Evolutionary conservation across 2,113 vertebrate genomes (phyloP).

Genomic region (Salminus brasiliensis): DNA sequence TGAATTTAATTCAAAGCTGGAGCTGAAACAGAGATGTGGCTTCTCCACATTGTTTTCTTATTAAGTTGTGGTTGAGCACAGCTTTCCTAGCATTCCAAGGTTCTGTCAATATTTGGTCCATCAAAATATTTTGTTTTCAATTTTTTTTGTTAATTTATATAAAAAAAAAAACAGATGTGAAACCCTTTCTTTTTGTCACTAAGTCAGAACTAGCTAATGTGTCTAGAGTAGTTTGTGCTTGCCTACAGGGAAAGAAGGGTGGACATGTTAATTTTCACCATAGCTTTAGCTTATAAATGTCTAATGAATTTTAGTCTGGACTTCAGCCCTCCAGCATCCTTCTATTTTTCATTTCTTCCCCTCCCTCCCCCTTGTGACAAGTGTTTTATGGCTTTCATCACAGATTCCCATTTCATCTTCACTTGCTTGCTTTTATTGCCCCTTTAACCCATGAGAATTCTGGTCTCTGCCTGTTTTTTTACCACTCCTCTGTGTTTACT

Average conservation of each 20-base stretch:
- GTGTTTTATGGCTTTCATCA: slow-evolving; percentile 11
- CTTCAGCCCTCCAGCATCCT: not conserved
- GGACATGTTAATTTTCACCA: not conserved
- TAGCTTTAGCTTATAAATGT: not conserved
- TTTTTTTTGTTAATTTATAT: no score
- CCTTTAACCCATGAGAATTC: not conserved
- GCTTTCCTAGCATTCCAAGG: no score
- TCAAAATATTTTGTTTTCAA: no score
- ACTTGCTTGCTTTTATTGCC: not conserved
- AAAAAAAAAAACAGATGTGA: no score
- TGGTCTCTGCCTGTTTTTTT: not conserved
- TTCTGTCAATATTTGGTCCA: no score
- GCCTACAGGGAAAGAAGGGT: not conserved
- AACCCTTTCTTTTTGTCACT: no score
- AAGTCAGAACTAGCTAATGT: no score
- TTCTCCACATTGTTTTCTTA: no score
- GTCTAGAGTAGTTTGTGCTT: not conserved
- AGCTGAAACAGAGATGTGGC: no score
- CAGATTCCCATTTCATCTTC: not conserved
- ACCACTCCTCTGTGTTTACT: not conserved
- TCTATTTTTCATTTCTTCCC: slow-evolving; percentile 6
- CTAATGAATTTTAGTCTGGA: not conserved
- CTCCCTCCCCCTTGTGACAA: not conserved
- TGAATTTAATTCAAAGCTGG: no score
- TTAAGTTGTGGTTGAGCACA: no score